Base-by-base conservation (phyloP, 37 sponge, comb jelly and placozoan species). In the Halichondria panicea region DNA sequence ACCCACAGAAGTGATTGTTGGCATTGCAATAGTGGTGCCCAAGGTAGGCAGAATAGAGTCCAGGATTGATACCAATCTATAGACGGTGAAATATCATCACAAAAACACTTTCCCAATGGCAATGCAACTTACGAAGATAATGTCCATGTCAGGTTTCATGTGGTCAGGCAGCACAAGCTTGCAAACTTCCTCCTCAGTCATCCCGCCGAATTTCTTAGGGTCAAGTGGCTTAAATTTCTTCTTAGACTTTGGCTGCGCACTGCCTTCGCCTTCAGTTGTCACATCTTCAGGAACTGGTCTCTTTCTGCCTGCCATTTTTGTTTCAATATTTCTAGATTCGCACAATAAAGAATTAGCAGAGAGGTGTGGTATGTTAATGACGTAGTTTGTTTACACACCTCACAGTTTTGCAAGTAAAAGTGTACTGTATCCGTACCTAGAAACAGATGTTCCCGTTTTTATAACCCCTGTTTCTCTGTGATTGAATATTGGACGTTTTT, bases 1-100 rank as follows among this genome's bases (percentile, higher is more conserved):
- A 73, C 92, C 82, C 55, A 93, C 96, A 96, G 83, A 96, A 96
- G 62, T 96, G 93, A 74, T 96, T 96, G 63, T 78, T 89, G 21
- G 87, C 68, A 36, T 92, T 92, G 81, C 84, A 83, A 77, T 96
- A 96, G 68, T 96, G 93, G 55, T 96, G 96, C 4, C 96, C 96
- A 12, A 77, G 64, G 64, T 85, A 83, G 30, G 96, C 96, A 12
- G 96, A 96, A 75, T 82, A 84, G 30, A 96, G 79, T 19, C 96
- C 96, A 27, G 96, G 96, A 53, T 96, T 96, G 39, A 96, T 96
- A 4, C 96, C 96, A 66, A 93, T 89, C 94, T 93, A 69, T 24
- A n/a, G 37, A 63, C 18, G 32, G 27, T 22, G 40, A 30, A 72
- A 48, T 0, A 59, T 58, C 6, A 24, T 58, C 27, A 24, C 8